Base-by-base conservation (phyloP, 2,888 invertebrate species). In the Elmis aenea region DNA sequence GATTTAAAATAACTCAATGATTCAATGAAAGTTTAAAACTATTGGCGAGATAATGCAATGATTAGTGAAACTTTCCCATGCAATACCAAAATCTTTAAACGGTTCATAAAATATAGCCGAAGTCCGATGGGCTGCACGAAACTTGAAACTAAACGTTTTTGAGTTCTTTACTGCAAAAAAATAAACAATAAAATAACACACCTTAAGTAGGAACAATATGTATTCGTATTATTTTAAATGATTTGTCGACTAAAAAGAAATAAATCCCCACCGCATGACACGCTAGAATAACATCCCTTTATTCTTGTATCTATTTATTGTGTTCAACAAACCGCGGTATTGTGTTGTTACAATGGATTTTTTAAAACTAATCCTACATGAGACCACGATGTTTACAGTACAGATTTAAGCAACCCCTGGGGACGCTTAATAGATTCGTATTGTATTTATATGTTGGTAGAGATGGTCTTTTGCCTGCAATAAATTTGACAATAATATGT, bases 261-360 rank as follows among this genome's bases (percentile, higher is more conserved):
- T 41, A 42, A 43, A 42, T 39, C 41, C 45, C 38, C 30, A 29
- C 26, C 34, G n/a, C 38, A 43, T 45, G 58, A 63, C 64, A 62
- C 62, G 59, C 58, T 62, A 55, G 59, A 54, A 62, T 61, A 64
- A 64, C 64, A 64, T 62, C 61, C 61, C 57, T 58, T 61, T 64
- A 61, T 62, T 42, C 45, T 49, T 44, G 60, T 62, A 58, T 62
- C 57, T 64, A 57, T 59, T 57, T 56, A 61, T 58, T 55, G 54
- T 55, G 43, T 46, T 49, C 32, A 55, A 55, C 55, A 59, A 58
- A 57, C 55, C 53, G 45, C 34, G 36, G 44, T 39, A 48, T 49
- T 45, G 45, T 45, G 38, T 23, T 29, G 18, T 10, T 18, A 45
- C 41, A 45, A 45, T 45, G 29, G 41, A 38, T 38, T 45, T 38